Base-by-base conservation (phyloP, 2,888 invertebrate genomes). In the Ophion ellenae region DNA sequence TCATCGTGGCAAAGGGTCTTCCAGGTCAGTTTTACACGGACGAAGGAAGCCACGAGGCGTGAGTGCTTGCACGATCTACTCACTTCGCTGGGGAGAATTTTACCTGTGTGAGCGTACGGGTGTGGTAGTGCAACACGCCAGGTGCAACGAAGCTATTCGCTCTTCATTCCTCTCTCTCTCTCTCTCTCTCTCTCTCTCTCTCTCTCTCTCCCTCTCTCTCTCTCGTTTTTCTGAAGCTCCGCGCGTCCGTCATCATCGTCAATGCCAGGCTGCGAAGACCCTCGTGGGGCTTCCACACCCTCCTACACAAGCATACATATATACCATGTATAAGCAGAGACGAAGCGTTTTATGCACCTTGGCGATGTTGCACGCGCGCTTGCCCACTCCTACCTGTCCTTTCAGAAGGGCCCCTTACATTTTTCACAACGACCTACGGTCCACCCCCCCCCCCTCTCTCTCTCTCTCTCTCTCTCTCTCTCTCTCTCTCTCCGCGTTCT, bases 11-110 rank as follows among this genome's bases (percentile, higher is more conserved):
- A 64, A 53, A 80, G 75, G 73, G 61, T 76, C 71, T 67, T 76
- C 32, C 77, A 83, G 82, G 82, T 83, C 82, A 83, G 77, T 83
- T 71, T 57, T 64, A 71, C 71, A 66, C 40, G 75, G n/a, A 70
- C 61, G n/a, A 47, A 63, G 69, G 28, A 63, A 67, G 53, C 71
- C 80, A 76, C 79, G 64, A 81, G 84, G 84, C 84, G 84, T 81
- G 84, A 84, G 84, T 77, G 73, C 81, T 63, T 40, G 63, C 53
- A 59, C 69, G 79, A 61, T 77, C 64, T 57, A 17, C 17, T 36
- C 71, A 40, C 64, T 84, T 71, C 74, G 80, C 81, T 57, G 80
- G 76, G 76, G 71, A 84, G 80, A 75, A n/a, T 63, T 74, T 53
- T 70, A 57, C 59, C 74, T 69, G 70, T 47, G 75, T 63, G 24